Evolutionary conservation across 2,888 invertebrate species (phyloP).

Genomic region (Oscheius myriophilus): DNA sequence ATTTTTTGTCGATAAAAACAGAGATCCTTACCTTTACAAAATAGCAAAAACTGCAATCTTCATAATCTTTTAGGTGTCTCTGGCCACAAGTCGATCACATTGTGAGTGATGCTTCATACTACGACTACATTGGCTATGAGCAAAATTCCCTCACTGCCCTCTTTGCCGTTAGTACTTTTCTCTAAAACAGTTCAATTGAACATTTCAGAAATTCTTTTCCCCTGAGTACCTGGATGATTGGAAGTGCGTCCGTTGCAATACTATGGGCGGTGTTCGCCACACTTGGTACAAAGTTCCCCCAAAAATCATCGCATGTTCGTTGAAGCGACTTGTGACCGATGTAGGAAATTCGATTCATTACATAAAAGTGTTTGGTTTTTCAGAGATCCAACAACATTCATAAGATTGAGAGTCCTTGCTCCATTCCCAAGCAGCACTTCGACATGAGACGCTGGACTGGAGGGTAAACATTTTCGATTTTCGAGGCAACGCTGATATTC

Average conservation of each 20-base stretch:
- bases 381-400: neutral
- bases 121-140: too few relatives aligned
- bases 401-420: conserved; percentile 6
- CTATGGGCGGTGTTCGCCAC: conserved; percentile 7
- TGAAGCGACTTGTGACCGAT: conserved; percentile 11
- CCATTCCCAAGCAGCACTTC: neutral
- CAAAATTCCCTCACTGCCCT: too few relatives aligned
- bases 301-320: conserved; percentile 10
- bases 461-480: too few relatives aligned
- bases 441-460: neutral
- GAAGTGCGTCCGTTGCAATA: conserved; percentile 16
- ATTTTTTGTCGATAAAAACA: too few relatives aligned
- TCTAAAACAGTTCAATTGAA: neutral
- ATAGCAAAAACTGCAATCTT: too few relatives aligned
- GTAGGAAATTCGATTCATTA: neutral
- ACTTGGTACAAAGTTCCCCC: conserved; percentile 4
- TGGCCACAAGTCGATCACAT: too few relatives aligned
- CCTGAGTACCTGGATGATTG: conserved; percentile 19
- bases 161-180: neutral
- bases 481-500: neutral
- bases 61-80: too few relatives aligned
- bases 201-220: conserved; percentile 21
- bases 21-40: too few relatives aligned
- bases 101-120: too few relatives aligned
- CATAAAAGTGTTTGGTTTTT: too few relatives aligned